Conservation (phyloP, 2,888 invertebrate species). For the Brachyptera putata region DNA sequence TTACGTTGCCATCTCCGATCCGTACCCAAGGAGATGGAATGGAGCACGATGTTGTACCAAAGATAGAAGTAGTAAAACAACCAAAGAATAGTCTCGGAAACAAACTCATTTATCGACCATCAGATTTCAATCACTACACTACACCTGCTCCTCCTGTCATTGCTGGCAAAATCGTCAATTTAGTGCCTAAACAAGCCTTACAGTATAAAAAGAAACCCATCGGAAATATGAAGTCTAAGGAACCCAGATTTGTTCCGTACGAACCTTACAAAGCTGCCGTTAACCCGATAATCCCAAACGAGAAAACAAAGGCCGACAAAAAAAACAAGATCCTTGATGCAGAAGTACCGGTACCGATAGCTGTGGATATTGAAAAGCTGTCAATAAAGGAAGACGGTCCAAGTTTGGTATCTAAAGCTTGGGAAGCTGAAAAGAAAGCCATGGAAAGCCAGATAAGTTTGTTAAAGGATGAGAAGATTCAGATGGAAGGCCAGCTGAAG, state of each 20-base stretch:
- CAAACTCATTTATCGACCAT: conserved; percentile 44
- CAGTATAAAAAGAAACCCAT: conserved; percentile 52
- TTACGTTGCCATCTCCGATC: conserved; percentile 35
- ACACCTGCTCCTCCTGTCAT: conserved; percentile 46
- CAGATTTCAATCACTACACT: conserved; percentile 42
- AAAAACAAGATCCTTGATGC: conserved; percentile 33
- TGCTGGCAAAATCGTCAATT: conserved; percentile 56
- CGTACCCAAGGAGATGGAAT: conserved; percentile 76
- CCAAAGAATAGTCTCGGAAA: conserved; percentile 25
- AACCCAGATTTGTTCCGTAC: conserved; percentile 82
- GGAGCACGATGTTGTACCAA: conserved; percentile 52
- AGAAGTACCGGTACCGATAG: conserved; percentile 6
- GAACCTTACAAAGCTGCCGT: conserved; percentile 86
- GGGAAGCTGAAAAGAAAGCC: conserved; percentile 49
- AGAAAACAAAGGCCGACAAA: conserved; percentile 41
- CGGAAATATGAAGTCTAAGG: conserved; percentile 45
- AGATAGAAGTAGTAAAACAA: conserved; percentile 23
- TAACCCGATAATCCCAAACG: conserved; percentile 62
- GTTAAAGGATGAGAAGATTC: conserved; percentile 63
- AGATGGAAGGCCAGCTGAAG: conserved; percentile 74
- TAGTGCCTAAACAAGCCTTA: conserved; percentile 59
- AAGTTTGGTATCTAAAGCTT: conserved; percentile 36
- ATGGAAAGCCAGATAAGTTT: conserved; percentile 59
- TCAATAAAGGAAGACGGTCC: not conserved
- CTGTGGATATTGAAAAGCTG: conserved; percentile 48